Conservation (phyloP, 92 coral and sea anemone species). For the Plumapathes pennacea region DNA sequence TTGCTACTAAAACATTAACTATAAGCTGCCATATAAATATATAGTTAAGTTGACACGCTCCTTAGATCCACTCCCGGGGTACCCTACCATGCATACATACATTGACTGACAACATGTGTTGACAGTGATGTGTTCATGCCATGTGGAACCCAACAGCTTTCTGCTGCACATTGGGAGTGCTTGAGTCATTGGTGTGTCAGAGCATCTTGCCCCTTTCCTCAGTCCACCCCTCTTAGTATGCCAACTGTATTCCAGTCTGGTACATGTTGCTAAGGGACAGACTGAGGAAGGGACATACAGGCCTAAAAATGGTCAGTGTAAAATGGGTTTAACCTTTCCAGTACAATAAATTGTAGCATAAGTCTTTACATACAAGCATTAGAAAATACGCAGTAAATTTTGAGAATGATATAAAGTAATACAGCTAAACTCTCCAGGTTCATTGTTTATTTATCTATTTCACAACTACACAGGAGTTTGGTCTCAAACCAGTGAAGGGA, state of each 20-base stretch:
- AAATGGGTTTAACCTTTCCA: no score
- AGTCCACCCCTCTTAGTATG: no score
- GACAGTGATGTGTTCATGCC: slow-evolving; percentile 32
- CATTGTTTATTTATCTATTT: no score
- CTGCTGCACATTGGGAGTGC: slow-evolving; percentile 82
- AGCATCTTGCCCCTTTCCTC: slow-evolving; percentile 47
- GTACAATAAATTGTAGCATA: no score
- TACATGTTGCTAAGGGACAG: slow-evolving; percentile 41
- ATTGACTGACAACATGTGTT: slow-evolving; percentile 21
- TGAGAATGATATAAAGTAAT: no score
- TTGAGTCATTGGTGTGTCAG: slow-evolving; percentile 73
- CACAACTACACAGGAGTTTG: no score
- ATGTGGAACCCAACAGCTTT: slow-evolving; percentile 63
- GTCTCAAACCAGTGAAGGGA: no score
- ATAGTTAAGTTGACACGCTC: slow-evolving; percentile 50
- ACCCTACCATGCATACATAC: slow-evolving; percentile 5
- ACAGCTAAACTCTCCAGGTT: no score
- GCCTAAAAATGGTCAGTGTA: not conserved
- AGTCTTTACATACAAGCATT: no score
- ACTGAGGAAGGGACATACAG: slow-evolving; percentile 31
- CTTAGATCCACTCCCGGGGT: slow-evolving; percentile 81
- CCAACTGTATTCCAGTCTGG: no score
- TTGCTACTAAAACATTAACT: not conserved
- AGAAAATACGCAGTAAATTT: no score
- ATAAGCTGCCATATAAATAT: not conserved